phyloP scores from a whole-genome alignment of 2,888 invertebrate species.

The Colletes collaris region DNA sequence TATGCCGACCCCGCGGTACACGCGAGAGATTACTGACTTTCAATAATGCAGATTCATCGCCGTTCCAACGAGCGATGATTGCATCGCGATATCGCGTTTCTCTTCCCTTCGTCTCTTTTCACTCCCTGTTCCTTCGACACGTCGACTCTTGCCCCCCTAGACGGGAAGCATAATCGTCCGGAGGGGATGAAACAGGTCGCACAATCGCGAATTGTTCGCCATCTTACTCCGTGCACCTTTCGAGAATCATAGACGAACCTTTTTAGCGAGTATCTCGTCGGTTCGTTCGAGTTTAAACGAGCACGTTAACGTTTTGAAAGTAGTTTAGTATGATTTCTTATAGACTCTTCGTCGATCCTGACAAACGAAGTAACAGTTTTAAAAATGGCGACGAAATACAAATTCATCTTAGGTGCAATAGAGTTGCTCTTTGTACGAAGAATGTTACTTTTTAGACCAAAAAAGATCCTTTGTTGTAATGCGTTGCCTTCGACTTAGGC shows the following conservation, averaged over 20 bases:
- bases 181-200: constrained; percentile 15
- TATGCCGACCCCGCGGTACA: constrained; percentile 45
- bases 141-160: constrained; percentile 10
- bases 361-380: no score
- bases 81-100: constrained; percentile 73
- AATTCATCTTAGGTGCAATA: no score
- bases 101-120: constrained; percentile 24
- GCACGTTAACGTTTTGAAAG: no score
- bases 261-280: no score
- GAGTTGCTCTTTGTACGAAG: no score
- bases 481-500: no score
- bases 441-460: no score
- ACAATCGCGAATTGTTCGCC: constrained; percentile 3
- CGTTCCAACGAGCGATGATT: constrained; percentile 75
- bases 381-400: no score
- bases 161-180: constrained; percentile 28
- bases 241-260: no score
- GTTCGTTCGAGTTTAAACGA: background rate
- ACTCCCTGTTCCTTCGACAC: constrained; percentile 12
- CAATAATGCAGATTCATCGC: constrained; percentile 78
- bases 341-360: no score
- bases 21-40: constrained; percentile 49
- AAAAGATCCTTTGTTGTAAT: no score
- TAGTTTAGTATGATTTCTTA: no score
- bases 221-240: background rate